Conservation (phyloP, 1,140 invertebrate genomes). For the Psilanteris sp. region DNA sequence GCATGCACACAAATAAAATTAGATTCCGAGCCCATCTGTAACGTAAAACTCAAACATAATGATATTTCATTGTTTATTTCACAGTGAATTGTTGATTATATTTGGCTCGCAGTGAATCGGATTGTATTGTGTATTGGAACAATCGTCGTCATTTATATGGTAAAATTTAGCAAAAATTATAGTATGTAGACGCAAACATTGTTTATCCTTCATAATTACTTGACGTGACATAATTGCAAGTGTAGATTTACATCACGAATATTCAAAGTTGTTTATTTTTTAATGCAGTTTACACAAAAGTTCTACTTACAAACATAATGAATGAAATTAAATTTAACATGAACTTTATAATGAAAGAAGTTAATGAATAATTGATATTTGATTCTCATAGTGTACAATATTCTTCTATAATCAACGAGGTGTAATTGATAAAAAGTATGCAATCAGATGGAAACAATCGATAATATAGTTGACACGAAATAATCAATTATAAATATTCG, state of each 20-base stretch:
- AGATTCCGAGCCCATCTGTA: neutral
- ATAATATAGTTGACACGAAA: no score
- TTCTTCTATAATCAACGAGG: no score
- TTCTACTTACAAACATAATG: no score
- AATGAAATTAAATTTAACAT: no score
- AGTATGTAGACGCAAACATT: neutral
- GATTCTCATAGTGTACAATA: no score
- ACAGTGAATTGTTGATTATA: slow-evolving; percentile 15
- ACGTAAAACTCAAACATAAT: slow-evolving; percentile 19
- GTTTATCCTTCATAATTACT: slow-evolving; percentile 9
- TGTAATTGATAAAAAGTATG: no score
- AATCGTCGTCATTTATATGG: slow-evolving; percentile 15
- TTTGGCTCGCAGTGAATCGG: slow-evolving; percentile 5
- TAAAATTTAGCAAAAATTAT: slow-evolving; percentile 17
- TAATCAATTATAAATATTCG: no score
- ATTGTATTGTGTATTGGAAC: slow-evolving; percentile 24
- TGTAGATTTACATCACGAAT: neutral
- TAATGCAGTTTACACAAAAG: no score
- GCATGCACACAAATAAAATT: slow-evolving; percentile 1
- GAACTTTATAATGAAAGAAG: no score
- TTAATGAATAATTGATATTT: no score
- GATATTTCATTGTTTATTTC: slow-evolving; percentile 32
- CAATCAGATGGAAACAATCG: no score
- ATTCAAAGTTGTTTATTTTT: neutral
- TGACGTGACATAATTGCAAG: neutral